Conservation (phyloP, 2,888 invertebrate genomes). For the Tinea pellionella region DNA sequence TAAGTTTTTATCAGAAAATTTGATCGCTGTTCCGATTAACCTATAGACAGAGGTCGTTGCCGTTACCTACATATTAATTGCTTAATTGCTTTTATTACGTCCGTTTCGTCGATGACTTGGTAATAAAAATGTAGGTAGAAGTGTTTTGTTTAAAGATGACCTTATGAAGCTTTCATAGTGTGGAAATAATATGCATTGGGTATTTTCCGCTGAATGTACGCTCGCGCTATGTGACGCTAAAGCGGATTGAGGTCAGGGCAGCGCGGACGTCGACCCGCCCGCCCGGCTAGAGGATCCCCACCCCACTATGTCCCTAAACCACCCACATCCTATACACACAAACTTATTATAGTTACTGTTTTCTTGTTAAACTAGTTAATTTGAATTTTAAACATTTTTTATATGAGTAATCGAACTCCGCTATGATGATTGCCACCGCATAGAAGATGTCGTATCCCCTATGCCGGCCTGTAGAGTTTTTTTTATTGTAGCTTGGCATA, state of each 20-base stretch:
- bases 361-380: too few relatives aligned
- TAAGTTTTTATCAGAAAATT: background rate
- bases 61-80: background rate
- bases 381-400: too few relatives aligned
- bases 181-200: conserved; percentile 42
- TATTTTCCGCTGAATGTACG: conserved; percentile 61
- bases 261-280: conserved; percentile 62
- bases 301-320: conserved; percentile 16
- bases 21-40: background rate
- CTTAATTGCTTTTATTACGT: background rate
- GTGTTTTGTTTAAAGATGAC: background rate
- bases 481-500: too few relatives aligned
- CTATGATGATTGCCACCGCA: too few relatives aligned
- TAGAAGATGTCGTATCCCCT: too few relatives aligned
- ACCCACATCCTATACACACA: conserved; percentile 20
- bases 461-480: too few relatives aligned
- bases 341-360: background rate
- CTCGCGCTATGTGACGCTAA: conserved; percentile 67
- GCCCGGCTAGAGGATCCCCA: conserved; percentile 19
- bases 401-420: too few relatives aligned
- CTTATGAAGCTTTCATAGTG: conserved; percentile 3
- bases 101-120: too few relatives aligned
- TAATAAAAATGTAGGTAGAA: too few relatives aligned
- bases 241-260: conserved; percentile 64
- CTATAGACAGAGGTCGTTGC: background rate